These are phyloP conservation scores for Cryptotis parvus DNA, from an alignment of 2,113 vertebrate genomes.

Conservation along the genomic window DNA sequence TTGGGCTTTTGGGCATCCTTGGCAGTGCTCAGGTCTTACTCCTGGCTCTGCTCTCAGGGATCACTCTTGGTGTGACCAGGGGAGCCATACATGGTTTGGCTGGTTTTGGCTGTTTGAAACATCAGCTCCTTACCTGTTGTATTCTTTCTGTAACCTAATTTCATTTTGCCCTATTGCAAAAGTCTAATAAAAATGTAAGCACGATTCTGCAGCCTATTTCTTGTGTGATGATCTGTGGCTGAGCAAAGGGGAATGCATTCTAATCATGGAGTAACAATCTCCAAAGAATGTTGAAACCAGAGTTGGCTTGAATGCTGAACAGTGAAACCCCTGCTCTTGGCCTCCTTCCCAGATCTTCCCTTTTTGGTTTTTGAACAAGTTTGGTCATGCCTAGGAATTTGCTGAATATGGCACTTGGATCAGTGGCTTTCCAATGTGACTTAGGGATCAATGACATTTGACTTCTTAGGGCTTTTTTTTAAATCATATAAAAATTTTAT, in stretches of 20 bases:
- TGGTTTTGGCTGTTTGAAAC: too few relatives aligned
- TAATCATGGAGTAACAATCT: slow-evolving; percentile 42
- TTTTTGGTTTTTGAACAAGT: slow-evolving; percentile 68
- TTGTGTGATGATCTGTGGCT: slow-evolving; percentile 8
- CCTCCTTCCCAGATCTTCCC: slow-evolving; percentile 50
- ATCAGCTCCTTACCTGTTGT: too few relatives aligned
- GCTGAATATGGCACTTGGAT: slow-evolving; percentile 57
- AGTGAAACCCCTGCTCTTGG: slow-evolving; percentile 68
- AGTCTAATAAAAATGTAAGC: neutral
- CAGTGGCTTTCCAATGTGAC: slow-evolving; percentile 60
- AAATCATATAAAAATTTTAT: too few relatives aligned
- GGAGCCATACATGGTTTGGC: too few relatives aligned
- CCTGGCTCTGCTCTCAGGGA: too few relatives aligned
- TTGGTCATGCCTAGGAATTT: slow-evolving; percentile 63
- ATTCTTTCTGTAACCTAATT: too few relatives aligned
- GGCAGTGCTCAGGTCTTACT: too few relatives aligned
- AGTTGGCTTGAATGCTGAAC: slow-evolving; percentile 62
- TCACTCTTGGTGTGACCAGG: too few relatives aligned
- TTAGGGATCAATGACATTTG: slow-evolving; percentile 37
- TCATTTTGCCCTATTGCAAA: neutral
- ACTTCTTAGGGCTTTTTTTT: slow-evolving; percentile 7
- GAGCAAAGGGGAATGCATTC: slow-evolving; percentile 40
- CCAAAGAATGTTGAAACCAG: slow-evolving; percentile 69
- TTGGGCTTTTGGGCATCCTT: too few relatives aligned
- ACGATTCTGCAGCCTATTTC: neutral